phyloP scores from a whole-genome alignment of 2,797 vertebrate species.

The Hapalemur alaotrensis region DNA sequence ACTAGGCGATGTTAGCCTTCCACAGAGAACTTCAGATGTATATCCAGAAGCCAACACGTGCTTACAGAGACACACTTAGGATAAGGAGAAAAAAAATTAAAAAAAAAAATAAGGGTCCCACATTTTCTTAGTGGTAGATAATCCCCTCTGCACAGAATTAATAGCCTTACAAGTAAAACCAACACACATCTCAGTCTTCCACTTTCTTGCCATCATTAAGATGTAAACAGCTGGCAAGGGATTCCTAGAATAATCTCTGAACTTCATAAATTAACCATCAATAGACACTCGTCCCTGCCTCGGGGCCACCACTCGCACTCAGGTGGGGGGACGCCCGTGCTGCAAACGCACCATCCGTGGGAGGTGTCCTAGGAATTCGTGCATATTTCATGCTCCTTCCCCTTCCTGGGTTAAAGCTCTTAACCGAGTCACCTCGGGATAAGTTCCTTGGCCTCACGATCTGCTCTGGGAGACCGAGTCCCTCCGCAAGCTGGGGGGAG shows the following conservation, averaged over 20 bases:
- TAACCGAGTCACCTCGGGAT: slow-evolving; percentile 80
- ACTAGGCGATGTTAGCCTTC: not conserved
- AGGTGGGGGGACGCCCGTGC: not conserved
- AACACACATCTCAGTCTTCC: not conserved
- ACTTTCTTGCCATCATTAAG: not conserved
- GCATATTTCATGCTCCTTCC: slow-evolving; percentile 67
- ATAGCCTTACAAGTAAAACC: not conserved
- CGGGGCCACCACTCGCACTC: not conserved
- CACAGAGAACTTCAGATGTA: not conserved
- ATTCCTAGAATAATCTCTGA: not conserved
- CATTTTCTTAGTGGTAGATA: not conserved
- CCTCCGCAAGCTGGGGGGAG: slow-evolving; percentile 83
- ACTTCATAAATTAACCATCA: slow-evolving; percentile 34
- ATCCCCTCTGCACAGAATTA: not conserved
- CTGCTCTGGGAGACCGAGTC: slow-evolving; percentile 84
- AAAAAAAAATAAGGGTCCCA: not conserved
- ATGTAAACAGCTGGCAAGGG: not conserved
- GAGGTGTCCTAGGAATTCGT: not conserved
- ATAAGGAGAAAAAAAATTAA: not conserved
- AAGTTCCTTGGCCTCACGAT: slow-evolving; percentile 84
- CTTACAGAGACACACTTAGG: not conserved
- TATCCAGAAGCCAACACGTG: not conserved
- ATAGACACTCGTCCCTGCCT: not conserved
- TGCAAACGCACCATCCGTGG: not conserved
- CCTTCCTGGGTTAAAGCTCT: slow-evolving; percentile 76